Evolutionary conservation across 2,888 invertebrate species (phyloP).

Genomic region (Euclidia mi): DNA sequence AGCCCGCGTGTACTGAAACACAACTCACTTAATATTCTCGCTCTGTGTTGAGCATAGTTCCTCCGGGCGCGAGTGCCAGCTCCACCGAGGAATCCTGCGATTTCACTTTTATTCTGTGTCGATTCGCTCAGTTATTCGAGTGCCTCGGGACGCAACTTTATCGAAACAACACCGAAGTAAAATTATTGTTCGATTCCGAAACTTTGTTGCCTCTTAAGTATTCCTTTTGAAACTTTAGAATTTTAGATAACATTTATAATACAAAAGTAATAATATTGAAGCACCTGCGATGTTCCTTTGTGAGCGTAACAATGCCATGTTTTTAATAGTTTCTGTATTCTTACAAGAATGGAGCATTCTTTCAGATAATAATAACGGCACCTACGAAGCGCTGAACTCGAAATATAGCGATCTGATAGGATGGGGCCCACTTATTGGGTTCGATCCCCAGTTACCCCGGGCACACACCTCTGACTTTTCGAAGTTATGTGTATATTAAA

Average conservation of each 20-base stretch:
- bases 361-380: conserved; percentile 6
- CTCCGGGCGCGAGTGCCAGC: background rate
- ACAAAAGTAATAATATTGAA: conserved; percentile 22
- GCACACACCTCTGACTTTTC: too few species aligned
- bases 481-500: too few species aligned
- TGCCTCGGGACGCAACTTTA: conserved; percentile 18
- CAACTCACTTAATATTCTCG: conserved; percentile 29
- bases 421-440: background rate
- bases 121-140: conserved; percentile 16
- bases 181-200: conserved; percentile 24
- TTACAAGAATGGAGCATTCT: conserved; percentile 5
- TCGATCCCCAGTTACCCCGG: too few species aligned
- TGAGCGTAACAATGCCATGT: conserved; percentile 2
- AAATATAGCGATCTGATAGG: conserved; percentile 14
- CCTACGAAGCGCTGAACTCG: background rate
- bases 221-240: conserved; percentile 23
- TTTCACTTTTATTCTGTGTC: conserved; percentile 11
- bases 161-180: conserved; percentile 22
- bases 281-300: conserved; percentile 5
- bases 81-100: conserved; percentile 12
- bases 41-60: conserved; percentile 18
- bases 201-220: conserved; percentile 26
- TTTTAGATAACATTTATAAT: conserved; percentile 19
- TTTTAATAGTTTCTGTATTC: conserved; percentile 1
- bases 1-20: background rate